A percentile compares a stretch with the other conserved stretches of the same genome.
Evolutionary conservation across 2,888 invertebrate genomes (phyloP).

Genomic region (Napeogenes inachia): DNA sequence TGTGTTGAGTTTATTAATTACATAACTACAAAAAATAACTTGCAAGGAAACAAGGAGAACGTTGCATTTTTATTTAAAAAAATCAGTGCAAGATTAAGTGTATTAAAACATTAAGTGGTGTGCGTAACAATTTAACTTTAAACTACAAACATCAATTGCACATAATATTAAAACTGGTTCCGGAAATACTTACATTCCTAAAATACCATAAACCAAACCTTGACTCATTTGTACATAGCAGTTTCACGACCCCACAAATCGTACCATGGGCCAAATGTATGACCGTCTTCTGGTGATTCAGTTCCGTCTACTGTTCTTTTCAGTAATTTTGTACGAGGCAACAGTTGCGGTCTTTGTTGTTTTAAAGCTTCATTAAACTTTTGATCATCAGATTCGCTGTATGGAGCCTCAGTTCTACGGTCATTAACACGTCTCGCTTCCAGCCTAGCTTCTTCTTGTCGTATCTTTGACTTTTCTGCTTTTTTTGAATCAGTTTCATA

Average conservation of each 20-base stretch:
- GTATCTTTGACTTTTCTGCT: conserved; percentile 71
- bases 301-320: conserved; percentile 73
- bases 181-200: conserved; percentile 13
- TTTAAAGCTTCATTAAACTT: conserved; percentile 74
- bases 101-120: conserved; percentile 14
- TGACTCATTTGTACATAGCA: conserved; percentile 77
- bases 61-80: neutral
- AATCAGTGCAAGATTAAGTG: conserved; percentile 12
- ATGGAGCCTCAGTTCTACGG: conserved; percentile 63
- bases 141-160: conserved; percentile 5
- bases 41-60: too few species aligned
- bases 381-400: conserved; percentile 75
- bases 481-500: conserved; percentile 75
- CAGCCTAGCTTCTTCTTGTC: conserved; percentile 69
- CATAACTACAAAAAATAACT: too few species aligned
- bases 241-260: conserved; percentile 90
- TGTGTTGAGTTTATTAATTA: neutral
- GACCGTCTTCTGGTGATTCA: conserved; percentile 78
- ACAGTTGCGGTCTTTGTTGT: conserved; percentile 75
- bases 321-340: conserved; percentile 84
- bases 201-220: conserved; percentile 41
- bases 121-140: neutral
- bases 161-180: conserved; percentile 14
- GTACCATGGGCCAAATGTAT: conserved; percentile 92
- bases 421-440: conserved; percentile 65